Evolutionary conservation across 1,140 invertebrate species (phyloP).

Genomic region (Pygmarrhopalites habei): DNA sequence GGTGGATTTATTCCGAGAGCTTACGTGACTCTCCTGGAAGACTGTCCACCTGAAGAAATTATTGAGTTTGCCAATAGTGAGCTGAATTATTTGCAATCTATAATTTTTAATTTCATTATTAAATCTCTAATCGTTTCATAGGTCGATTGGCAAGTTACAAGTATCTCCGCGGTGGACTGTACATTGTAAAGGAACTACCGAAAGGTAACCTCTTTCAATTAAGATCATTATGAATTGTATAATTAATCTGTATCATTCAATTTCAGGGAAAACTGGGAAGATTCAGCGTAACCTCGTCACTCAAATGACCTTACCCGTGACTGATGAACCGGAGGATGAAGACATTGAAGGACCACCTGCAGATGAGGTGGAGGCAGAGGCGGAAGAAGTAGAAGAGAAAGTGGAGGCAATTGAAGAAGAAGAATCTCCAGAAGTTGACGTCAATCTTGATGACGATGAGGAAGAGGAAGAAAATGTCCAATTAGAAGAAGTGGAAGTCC

Average conservation of each 20-base stretch:
- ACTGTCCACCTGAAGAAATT: conserved; percentile 7
- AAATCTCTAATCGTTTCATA: not conserved
- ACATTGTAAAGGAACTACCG: conserved; percentile 9
- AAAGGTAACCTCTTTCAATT: no score
- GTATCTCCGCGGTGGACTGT: conserved; percentile 14
- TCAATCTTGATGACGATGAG: not conserved
- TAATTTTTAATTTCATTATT: not conserved
- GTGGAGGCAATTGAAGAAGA: not conserved
- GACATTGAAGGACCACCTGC: not conserved
- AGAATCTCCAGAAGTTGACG: not conserved
- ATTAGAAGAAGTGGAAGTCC: not conserved
- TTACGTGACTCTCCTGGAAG: conserved; percentile 8
- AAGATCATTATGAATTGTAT: no score
- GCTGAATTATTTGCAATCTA: not conserved
- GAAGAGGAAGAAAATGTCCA: not conserved
- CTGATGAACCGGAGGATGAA: not conserved
- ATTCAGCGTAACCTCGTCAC: conserved; percentile 10
- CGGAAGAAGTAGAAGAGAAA: not conserved
- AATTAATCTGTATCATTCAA: no score
- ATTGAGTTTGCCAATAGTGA: not conserved
- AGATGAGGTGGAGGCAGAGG: not conserved
- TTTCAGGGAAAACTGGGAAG: conserved; percentile 21
- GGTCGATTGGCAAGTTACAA: conserved; percentile 7
- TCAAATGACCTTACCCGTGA: conserved; percentile 4
- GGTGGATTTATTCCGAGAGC: conserved; percentile 25